phyloP scores from a whole-genome alignment of 2,888 invertebrate species.

The Leptura quadrifasciata region DNA sequence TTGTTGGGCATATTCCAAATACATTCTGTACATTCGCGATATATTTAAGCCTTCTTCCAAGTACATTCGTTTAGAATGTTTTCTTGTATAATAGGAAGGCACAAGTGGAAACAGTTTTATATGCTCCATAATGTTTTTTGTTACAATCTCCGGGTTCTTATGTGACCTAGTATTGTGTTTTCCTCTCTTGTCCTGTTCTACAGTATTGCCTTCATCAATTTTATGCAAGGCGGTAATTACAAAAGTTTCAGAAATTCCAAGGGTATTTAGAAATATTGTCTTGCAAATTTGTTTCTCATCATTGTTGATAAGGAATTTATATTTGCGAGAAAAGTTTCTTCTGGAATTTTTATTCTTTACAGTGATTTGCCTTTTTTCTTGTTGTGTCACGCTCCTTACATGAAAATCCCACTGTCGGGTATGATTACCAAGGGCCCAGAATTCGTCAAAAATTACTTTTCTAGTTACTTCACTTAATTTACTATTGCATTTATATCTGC shows the following conservation, averaged over 20 bases:
- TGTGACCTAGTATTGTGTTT: not conserved
- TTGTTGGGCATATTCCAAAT: slow-evolving; percentile 21
- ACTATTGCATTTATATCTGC: slow-evolving; percentile 38
- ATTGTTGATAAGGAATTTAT: not conserved
- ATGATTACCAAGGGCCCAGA: slow-evolving; percentile 37
- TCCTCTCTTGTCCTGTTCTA: not conserved
- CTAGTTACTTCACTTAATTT: slow-evolving; percentile 42
- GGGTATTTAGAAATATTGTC: not conserved
- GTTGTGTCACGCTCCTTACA: slow-evolving; percentile 55
- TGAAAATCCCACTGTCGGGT: slow-evolving; percentile 48
- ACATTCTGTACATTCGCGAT: slow-evolving; percentile 24
- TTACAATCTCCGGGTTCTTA: slow-evolving; percentile 24
- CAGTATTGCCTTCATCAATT: not conserved
- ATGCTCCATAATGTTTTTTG: not conserved
- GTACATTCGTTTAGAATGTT: slow-evolving; percentile 34
- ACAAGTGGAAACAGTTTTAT: slow-evolving; percentile 26
- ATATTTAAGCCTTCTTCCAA: slow-evolving; percentile 31
- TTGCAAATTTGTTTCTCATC: not conserved
- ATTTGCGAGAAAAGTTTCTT: not conserved
- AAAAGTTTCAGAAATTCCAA: not conserved
- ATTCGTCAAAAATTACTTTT: slow-evolving; percentile 29
- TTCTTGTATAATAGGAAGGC: slow-evolving; percentile 29
- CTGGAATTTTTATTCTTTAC: not conserved
- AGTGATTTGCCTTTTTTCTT: slow-evolving; percentile 54
- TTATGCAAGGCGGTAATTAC: not conserved